Evolutionary conservation across 2,113 vertebrate species (phyloP), one percentile per base, ranked within the genome.

Genomic region (Heterotis niloticus): DNA sequence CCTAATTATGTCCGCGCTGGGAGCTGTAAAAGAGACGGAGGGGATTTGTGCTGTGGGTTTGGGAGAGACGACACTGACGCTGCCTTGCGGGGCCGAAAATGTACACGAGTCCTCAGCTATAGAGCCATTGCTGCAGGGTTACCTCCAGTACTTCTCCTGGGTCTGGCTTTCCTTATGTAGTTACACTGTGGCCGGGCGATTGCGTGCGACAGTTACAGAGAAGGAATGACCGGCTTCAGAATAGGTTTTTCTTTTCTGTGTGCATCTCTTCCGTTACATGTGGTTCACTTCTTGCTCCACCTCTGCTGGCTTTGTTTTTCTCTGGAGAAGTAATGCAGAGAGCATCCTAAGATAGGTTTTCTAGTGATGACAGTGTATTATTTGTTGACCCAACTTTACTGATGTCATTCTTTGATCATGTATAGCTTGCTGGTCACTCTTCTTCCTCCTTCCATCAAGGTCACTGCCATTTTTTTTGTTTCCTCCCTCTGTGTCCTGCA

Each of bases 1-100:
- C 90, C 87, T 92, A 93, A 94, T 92, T 93, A 91, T 76, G 82
- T 88, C 87, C 83, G 81, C 79, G 78, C 28, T 69, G 80, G 66
- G 65, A 54, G 69, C 56, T 23, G 59, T 69, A 56, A 69, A 56
- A 65, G 72, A 5, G 78, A 59, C 64, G 18, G 68, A 81, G 76
- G 73, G 0, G 54, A 28, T 76, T 51, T 79, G 82, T 84, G 81
- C 79, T 59, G 82, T 64, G 66, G n/a, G 51, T 71, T 5, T 56
- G 67, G 68, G 67, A 34, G 57, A 64, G 28, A 75, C 59, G 52
- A 29, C 17, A 54, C 24, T 29, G 5, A 10, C 1, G 34, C 64
- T 18, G 64, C 64, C 18, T 23, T 20, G 16, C 18, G 14, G 64
- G 34, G 59, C 59, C 18, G 2, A 18, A 11, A 51, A 13, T 10